These are phyloP conservation scores for Oryzias woworae DNA, from an alignment of 2,113 vertebrate genomes.

Conservation along the genomic window DNA sequence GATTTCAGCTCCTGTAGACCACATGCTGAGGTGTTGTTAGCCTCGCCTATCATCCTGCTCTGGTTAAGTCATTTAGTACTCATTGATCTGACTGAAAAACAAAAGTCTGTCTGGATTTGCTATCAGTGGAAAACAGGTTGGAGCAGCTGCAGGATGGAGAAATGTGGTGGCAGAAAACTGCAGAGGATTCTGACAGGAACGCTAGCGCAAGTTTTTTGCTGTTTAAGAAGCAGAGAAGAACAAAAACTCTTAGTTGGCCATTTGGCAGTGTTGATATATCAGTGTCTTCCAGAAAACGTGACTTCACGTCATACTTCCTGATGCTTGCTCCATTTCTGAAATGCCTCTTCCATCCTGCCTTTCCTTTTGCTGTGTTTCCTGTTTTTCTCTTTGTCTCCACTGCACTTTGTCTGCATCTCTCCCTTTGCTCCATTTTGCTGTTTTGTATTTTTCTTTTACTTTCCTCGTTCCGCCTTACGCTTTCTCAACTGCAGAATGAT, in stretches of 20 bases:
- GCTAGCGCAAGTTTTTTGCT: conserved; percentile 20
- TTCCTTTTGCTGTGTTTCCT: not conserved
- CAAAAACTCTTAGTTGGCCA: conserved; percentile 21
- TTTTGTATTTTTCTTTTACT: too few species aligned
- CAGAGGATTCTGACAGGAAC: conserved; percentile 31
- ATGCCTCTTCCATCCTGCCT: not conserved
- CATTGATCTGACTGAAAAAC: too few species aligned
- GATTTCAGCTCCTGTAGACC: too few species aligned
- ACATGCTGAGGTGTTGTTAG: too few species aligned
- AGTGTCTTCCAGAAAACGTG: conserved; percentile 37
- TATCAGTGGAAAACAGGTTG: not conserved
- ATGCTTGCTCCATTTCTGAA: conserved; percentile 3
- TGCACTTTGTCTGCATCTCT: conserved; percentile 16
- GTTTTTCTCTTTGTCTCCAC: too few species aligned
- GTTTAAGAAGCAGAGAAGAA: conserved; percentile 7
- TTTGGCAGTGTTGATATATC: conserved; percentile 49
- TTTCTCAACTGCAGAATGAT: conserved; percentile 32
- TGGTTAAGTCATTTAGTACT: too few species aligned
- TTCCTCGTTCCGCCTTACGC: not conserved
- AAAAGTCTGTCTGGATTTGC: too few species aligned
- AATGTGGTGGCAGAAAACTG: conserved; percentile 21
- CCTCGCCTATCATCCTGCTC: too few species aligned
- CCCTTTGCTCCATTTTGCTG: conserved; percentile 14
- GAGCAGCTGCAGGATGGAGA: conserved; percentile 24
- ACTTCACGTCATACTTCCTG: conserved; percentile 12